A percentile compares a stretch with the other conserved stretches of the same genome.
phyloP scores from a whole-genome alignment of 1,140 invertebrate genomes.

The Ceratitis capitata region DNA sequence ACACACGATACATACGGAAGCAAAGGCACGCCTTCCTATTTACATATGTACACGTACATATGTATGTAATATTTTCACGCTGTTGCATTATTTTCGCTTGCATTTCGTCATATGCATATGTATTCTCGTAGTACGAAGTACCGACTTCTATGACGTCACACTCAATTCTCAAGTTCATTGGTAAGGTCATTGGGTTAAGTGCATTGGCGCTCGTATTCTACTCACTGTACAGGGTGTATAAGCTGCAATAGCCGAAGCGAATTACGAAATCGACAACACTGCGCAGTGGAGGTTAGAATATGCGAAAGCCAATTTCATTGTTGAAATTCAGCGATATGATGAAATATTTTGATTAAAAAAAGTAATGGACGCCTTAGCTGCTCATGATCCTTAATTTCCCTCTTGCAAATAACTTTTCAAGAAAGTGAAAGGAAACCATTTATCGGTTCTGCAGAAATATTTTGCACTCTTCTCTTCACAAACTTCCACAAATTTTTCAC shows the following conservation, averaged over 20 bases:
- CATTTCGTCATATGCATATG: too few species aligned
- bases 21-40: too few species aligned
- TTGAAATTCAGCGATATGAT: background rate
- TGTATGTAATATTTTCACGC: background rate
- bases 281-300: background rate
- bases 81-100: too few species aligned
- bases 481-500: too few species aligned
- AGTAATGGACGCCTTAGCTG: too few species aligned
- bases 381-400: too few species aligned
- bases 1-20: background rate
- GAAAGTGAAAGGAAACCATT: too few species aligned
- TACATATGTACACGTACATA: background rate
- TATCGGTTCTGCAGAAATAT: too few species aligned
- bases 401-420: too few species aligned
- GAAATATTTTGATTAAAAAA: too few species aligned
- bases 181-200: constrained; percentile 8
- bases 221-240: background rate
- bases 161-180: constrained; percentile 17
- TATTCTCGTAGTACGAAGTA: background rate
- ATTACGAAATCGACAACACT: background rate
- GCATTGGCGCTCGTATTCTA: background rate
- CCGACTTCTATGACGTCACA: background rate
- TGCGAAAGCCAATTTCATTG: background rate
- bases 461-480: too few species aligned
- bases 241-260: background rate